These are phyloP conservation scores for Zaprionus gabonicus DNA, from an alignment of 1,140 invertebrate genomes.

Conservation along the genomic window DNA sequence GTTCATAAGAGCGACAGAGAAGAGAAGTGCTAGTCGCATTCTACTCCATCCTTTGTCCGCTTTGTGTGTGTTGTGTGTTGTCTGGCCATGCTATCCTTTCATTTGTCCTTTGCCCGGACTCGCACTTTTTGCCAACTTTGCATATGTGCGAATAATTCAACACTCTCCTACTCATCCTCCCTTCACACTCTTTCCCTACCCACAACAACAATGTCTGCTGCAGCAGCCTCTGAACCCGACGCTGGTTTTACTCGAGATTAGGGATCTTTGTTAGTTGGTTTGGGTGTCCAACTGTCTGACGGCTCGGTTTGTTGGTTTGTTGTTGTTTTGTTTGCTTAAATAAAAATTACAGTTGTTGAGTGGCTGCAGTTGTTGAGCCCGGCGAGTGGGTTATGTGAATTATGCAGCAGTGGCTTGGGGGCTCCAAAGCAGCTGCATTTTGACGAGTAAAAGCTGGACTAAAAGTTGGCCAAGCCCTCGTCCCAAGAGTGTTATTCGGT, in stretches of 20 bases:
- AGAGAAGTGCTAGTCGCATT: slow-evolving; percentile 14
- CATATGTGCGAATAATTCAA: slow-evolving; percentile 82
- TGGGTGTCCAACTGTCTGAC: slow-evolving; percentile 18
- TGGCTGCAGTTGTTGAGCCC: slow-evolving; percentile 37
- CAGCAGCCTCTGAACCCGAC: slow-evolving; percentile 48
- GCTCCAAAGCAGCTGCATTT: slow-evolving; percentile 30
- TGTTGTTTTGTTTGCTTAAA: slow-evolving; percentile 53
- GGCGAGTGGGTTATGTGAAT: slow-evolving; percentile 40
- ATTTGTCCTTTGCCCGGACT: slow-evolving; percentile 40
- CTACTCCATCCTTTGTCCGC: slow-evolving; percentile 25
- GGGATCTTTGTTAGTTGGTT: slow-evolving; percentile 74
- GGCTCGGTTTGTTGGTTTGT: slow-evolving; percentile 42
- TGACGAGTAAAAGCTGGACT: slow-evolving; percentile 22
- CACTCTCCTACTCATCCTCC: slow-evolving; percentile 12
- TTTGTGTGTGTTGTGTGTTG: slow-evolving; percentile 6
- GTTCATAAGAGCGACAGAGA: background rate
- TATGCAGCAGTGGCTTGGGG: slow-evolving; percentile 22
- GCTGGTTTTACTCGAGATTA: slow-evolving; percentile 80
- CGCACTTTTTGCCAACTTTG: slow-evolving; percentile 78
- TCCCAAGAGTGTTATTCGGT: background rate
- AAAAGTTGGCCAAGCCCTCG: background rate
- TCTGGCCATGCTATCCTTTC: slow-evolving; percentile 44
- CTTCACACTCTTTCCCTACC: background rate
- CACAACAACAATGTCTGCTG: slow-evolving; percentile 30
- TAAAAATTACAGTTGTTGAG: slow-evolving; percentile 74